Evolutionary conservation across 2,888 invertebrate species (phyloP), one percentile per base, ranked within the genome.

Genomic region (Dendrolimus houi): DNA sequence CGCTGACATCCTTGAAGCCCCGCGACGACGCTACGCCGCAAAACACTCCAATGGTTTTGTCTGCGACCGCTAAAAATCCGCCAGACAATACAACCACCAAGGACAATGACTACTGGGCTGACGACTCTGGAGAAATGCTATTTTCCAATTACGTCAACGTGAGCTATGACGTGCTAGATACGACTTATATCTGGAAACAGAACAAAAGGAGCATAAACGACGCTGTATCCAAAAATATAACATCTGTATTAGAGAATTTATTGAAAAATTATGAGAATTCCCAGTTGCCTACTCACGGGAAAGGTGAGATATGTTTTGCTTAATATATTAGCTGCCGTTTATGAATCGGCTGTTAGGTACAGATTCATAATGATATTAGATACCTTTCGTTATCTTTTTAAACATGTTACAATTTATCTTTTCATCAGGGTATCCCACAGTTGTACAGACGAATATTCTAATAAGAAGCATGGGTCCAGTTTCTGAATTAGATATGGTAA

Each of bases 381-480:
- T 29, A 52, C 7, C 8, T 42, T 53, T 55, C 53, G 58, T 57
- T 52, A 57, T 56, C 55, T 54, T 62, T 58, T 60, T 59, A 54
- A 57, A 41, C 29, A 29, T 29, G n/a, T 55, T 42, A 56, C 41
- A 56, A 59, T 61, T 55, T 61, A 53, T 59, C 63, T 66, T 63
- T 58, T 66, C 87, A 91, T 54, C 83, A 97, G 96, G 96, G 53
- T 91, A 93, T 60, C 96, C 97, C 1, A 97, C 97, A 0, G 92
- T 96, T 13, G 96, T 97, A 14, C 93, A 95, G 75, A 97, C 97
- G 0, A 97, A 97, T 77, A 96, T 97, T 73, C 85, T 97, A 57
- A 97, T 97, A 67, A 92, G 97, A 67, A 97, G 97, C 75, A 97
- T 97, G 97, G 97, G 97, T 0, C 97, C 97, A 0, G 95, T 97